phyloP scores from a whole-genome alignment of 2,888 invertebrate genomes.

The Rhynchonema sp. region DNA sequence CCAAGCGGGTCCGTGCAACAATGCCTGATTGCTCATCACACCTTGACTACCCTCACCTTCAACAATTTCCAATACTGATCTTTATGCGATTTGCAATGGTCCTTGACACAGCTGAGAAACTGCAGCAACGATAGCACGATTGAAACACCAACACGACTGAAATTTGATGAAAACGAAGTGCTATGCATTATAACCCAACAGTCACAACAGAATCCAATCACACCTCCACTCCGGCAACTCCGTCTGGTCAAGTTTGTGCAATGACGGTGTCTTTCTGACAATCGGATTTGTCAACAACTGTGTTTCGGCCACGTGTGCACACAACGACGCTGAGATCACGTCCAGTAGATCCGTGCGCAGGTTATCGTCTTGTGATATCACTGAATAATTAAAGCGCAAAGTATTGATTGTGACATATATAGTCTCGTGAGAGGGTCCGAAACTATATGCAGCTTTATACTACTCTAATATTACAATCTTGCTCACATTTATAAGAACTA shows the following conservation, averaged over 20 bases:
- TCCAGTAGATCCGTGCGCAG: constrained; percentile 13
- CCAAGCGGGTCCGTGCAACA: neutral
- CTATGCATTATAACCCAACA: neutral
- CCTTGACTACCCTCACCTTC: too few relatives aligned
- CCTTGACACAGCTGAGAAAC: constrained; percentile 19
- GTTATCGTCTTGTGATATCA: constrained; percentile 13
- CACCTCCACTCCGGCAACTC: constrained; percentile 18
- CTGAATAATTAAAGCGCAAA: neutral
- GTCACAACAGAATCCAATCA: neutral
- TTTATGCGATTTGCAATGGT: constrained; percentile 21
- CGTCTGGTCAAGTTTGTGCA: too few relatives aligned
- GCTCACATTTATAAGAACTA: too few relatives aligned
- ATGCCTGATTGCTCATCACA: constrained; percentile 17
- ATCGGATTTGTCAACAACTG: constrained; percentile 18
- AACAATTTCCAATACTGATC: constrained; percentile 25
- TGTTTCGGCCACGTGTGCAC: constrained; percentile 16
- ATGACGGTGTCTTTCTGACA: too few relatives aligned
- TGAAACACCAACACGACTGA: constrained; percentile 14
- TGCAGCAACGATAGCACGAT: constrained; percentile 17
- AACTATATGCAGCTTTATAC: too few relatives aligned
- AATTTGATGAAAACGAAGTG: neutral
- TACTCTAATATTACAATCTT: too few relatives aligned
- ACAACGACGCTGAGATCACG: constrained; percentile 13
- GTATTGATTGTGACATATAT: too few relatives aligned
- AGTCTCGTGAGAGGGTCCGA: too few relatives aligned